Conservation (phyloP, 1,140 invertebrate species). For the Seison nebaliae region DNA sequence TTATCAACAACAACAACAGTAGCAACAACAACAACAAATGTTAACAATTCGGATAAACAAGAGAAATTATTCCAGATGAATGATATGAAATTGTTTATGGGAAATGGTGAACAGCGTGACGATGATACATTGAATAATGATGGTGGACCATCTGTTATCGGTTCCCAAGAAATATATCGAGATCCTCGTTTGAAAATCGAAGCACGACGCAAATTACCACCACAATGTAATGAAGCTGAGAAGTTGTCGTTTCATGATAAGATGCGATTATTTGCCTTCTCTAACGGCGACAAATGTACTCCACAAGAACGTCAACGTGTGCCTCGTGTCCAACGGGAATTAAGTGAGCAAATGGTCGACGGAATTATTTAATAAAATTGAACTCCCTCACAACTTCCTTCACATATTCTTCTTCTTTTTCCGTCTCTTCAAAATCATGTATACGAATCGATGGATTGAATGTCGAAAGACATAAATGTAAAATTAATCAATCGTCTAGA, state of each 20-base stretch:
- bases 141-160: conserved; percentile 16
- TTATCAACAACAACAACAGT: background rate
- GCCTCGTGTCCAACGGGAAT: too few relatives aligned
- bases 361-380: too few relatives aligned
- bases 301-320: too few relatives aligned
- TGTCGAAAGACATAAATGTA: too few relatives aligned
- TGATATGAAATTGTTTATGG: background rate
- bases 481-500: too few relatives aligned
- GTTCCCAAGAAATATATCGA: conserved; percentile 29
- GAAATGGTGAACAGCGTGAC: background rate
- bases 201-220: conserved; percentile 10
- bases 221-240: conserved; percentile 8
- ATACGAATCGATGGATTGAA: too few relatives aligned
- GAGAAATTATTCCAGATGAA: background rate
- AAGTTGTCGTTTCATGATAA: conserved; percentile 11
- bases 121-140: background rate
- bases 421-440: too few relatives aligned
- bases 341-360: too few relatives aligned
- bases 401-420: too few relatives aligned
- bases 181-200: conserved; percentile 22
- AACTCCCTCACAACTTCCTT: too few relatives aligned
- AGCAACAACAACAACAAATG: background rate
- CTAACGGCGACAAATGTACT: too few relatives aligned
- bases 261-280: conserved; percentile 11
- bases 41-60: background rate